phyloP scores from a whole-genome alignment of 2,113 vertebrate genomes.

The Lota lota region DNA sequence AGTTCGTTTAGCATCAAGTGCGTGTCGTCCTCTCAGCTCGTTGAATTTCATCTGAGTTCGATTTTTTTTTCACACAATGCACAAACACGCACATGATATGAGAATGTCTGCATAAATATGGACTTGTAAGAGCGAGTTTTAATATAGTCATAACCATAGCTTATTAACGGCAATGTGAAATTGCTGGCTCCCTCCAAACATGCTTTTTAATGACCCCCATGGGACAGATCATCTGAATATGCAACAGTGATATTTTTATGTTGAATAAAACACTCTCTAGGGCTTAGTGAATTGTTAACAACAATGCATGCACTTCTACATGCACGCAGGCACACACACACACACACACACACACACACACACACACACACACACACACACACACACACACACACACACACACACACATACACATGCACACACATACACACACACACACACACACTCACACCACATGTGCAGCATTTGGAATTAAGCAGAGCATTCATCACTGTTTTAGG shows the following conservation, averaged over 20 bases:
- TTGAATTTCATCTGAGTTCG: background rate
- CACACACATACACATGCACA: conserved; percentile 3
- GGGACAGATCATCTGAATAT: conserved; percentile 69
- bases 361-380: conserved; percentile 8
- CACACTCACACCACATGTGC: conserved; percentile 6
- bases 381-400: conserved; percentile 10
- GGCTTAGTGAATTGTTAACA: conserved; percentile 49
- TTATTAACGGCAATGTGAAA: conserved; percentile 57
- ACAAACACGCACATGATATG: background rate
- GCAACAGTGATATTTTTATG: conserved; percentile 65
- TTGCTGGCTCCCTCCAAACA: conserved; percentile 56
- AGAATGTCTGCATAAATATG: conserved; percentile 39
- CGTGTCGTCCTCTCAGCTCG: background rate
- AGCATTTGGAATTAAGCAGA: too few relatives aligned
- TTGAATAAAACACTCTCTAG: conserved; percentile 45
- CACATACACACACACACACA: conserved; percentile 9
- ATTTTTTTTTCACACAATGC: background rate
- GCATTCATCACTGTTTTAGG: too few relatives aligned
- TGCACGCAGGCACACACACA: background rate
- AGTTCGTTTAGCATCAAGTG: background rate
- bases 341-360: conserved; percentile 7
- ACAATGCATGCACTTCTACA: conserved; percentile 12
- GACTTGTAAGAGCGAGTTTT: conserved; percentile 60
- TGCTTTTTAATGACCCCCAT: conserved; percentile 67
- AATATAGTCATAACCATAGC: conserved; percentile 64